phyloP scores from a whole-genome alignment of 2,888 invertebrate genomes.

The Eulithis testata region DNA sequence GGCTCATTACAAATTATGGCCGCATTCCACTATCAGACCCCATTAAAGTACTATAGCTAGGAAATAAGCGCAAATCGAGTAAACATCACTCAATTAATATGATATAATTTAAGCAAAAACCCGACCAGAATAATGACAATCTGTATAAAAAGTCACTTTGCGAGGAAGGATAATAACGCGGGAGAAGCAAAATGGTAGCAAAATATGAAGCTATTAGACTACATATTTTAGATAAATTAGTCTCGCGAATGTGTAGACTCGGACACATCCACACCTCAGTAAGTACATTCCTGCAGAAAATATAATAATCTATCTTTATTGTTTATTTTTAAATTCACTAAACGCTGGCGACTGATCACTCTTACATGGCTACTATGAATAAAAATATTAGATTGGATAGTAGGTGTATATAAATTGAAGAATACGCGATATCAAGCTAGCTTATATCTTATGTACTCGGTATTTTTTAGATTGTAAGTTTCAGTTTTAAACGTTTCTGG shows the following conservation, averaged over 20 bases:
- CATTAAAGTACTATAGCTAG: conserved; percentile 64
- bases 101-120: conserved; percentile 71
- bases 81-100: conserved; percentile 66
- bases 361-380: too few species aligned
- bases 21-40: conserved; percentile 76
- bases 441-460: background rate
- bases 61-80: conserved; percentile 57
- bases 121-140: conserved; percentile 69
- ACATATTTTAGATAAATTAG: conserved; percentile 19
- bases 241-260: background rate
- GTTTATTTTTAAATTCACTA: too few species aligned
- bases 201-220: conserved; percentile 22
- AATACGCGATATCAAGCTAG: too few species aligned
- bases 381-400: too few species aligned
- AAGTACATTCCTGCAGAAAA: background rate
- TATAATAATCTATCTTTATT: too few species aligned
- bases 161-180: conserved; percentile 39
- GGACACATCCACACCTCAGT: background rate
- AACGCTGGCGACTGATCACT: too few species aligned
- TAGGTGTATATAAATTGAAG: too few species aligned
- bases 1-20: conserved; percentile 81
- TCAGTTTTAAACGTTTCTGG: conserved; percentile 26
- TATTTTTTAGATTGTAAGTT: background rate
- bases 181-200: conserved; percentile 22
- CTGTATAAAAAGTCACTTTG: conserved; percentile 61